Evolutionary conservation across 2,113 vertebrate genomes (phyloP).

Genomic region (Cettia cetti): DNA sequence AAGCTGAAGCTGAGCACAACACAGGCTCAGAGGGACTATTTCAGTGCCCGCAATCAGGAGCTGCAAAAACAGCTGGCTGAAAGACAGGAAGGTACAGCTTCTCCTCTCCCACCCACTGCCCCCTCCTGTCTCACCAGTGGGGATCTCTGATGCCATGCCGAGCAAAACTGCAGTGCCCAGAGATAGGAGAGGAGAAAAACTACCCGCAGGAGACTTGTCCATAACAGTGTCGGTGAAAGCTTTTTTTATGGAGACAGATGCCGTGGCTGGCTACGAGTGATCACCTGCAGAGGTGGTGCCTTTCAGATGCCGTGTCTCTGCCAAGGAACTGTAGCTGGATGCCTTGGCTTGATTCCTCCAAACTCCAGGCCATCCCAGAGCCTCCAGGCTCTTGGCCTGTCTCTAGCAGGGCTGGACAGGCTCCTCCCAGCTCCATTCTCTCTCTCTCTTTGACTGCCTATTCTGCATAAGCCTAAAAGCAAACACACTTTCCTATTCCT

Average conservation of each 20-base stretch:
- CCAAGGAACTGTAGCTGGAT: background rate
- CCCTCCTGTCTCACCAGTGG: background rate
- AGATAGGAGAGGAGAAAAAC: background rate
- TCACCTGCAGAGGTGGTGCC: background rate
- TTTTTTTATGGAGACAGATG: background rate
- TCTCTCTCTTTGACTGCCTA: background rate
- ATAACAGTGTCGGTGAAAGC: background rate
- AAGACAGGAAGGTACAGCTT: background rate
- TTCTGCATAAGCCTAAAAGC: background rate
- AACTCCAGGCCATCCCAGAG: background rate
- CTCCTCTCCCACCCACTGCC: background rate
- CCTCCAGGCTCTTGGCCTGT: background rate
- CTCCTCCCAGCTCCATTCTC: background rate
- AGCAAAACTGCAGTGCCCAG: background rate
- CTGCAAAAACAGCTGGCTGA: constrained; percentile 58
- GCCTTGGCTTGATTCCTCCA: background rate
- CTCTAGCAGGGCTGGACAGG: background rate
- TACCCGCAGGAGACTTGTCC: background rate
- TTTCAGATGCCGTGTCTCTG: background rate
- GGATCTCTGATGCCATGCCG: background rate
- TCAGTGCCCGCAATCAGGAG: constrained; percentile 14
- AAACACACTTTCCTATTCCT: background rate
- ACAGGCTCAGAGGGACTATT: constrained; percentile 24
- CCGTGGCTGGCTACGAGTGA: background rate
- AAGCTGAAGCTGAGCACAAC: constrained; percentile 28